Base-by-base conservation (phyloP, 2,113 vertebrate species). In the Himantopus leucocephalus region DNA sequence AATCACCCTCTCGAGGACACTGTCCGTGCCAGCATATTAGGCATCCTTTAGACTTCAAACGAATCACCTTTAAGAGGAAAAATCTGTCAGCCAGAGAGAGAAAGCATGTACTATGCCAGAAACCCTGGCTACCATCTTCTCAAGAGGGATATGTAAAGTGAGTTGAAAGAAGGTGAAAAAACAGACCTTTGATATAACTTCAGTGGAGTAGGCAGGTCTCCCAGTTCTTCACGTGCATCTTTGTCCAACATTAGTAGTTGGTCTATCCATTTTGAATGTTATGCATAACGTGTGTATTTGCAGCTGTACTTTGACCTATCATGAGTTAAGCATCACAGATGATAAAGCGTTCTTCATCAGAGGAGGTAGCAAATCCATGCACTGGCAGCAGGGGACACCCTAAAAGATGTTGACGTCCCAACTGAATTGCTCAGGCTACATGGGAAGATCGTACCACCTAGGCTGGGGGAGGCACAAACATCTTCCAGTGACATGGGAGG, bases 391-490 rank as follows among this genome's bases (percentile, higher is more conserved):
- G 32, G 3, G 6, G 14, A 83, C 7, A 59, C 20, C 35, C 39
- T 63, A 29, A 37, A 45, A 73, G 72, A 39, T 2, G 7, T n/a
- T 34, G 24, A 20, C 22, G 7, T 12, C 15, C 53, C 53, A 12
- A 10, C 12, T 2, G 5, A 89, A 67, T 6, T 12, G 1, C 39
- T 72, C n/a, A 45, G 80, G 37, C n/a, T 89, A 45, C 62, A 53
- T 0, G 1, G 29, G 9, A 9, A 67, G 4, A 41, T 13, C 3
- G 3, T 9, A 68, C 11, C 37, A 32, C 23, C 3, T 1, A 12
- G 59, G 45, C 70, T 68, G 12, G 17, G 4, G 30, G 47, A 78
- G 35, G 56, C 48, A 76, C 23, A 39, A 43, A 47, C 2, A 7
- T 15, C 20, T 37, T 52, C 41, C 52, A 45, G 15, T 9, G n/a